Evolutionary conservation across 2,888 invertebrate genomes (phyloP).

Genomic region (Catocala nupta): DNA sequence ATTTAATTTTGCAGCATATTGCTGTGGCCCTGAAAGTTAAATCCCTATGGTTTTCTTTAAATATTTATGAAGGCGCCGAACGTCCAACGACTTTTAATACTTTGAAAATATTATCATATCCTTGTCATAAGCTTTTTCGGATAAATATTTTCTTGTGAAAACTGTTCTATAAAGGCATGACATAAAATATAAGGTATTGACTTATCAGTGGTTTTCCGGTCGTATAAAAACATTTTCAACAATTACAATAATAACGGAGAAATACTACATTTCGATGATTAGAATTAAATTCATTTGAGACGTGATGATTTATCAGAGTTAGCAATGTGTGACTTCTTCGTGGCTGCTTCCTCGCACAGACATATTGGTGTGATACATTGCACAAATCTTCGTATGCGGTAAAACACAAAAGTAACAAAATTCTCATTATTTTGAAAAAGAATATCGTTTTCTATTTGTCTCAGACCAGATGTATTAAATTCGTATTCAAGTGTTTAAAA

Average conservation of each 20-base stretch:
- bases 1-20: conserved; percentile 56
- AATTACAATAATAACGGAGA: conserved; percentile 53
- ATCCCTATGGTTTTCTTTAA: conserved; percentile 75
- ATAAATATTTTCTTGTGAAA: conserved; percentile 60
- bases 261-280: conserved; percentile 67
- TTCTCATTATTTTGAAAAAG: conserved; percentile 38
- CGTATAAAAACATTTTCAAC: conserved; percentile 4
- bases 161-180: conserved; percentile 46
- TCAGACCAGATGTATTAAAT: not conserved
- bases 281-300: conserved; percentile 74
- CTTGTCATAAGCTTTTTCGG: conserved; percentile 63
- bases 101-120: conserved; percentile 73
- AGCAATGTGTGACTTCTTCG: conserved; percentile 71
- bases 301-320: conserved; percentile 76
- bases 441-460: conserved; percentile 39
- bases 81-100: conserved; percentile 76
- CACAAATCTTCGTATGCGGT: conserved; percentile 71
- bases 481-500: conserved; percentile 39
- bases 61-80: conserved; percentile 77
- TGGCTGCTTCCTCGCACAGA: conserved; percentile 65
- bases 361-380: conserved; percentile 80
- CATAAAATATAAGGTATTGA: not conserved
- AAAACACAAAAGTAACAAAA: conserved; percentile 67
- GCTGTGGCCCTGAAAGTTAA: conserved; percentile 68
- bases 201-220: too few species aligned